These are phyloP conservation scores for Camponotus fellah DNA, from an alignment of 2,888 invertebrate species.

Conservation along the genomic window DNA sequence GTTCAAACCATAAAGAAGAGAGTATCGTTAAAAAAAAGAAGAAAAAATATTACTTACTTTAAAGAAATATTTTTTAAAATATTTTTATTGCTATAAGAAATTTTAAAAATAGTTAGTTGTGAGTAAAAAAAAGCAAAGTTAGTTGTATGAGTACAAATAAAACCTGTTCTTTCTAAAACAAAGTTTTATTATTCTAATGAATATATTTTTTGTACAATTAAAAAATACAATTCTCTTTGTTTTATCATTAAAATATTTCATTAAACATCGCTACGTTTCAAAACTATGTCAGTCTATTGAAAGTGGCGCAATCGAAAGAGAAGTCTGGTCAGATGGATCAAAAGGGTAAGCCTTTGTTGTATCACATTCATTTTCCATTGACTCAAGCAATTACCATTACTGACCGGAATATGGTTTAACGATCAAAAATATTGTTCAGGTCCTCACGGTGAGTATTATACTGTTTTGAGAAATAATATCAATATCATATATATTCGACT, in stretches of 20 bases:
- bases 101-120: too few relatives aligned
- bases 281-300: constrained; percentile 80
- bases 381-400: constrained; percentile 78
- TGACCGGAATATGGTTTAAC: constrained; percentile 80
- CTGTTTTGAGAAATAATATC: background rate
- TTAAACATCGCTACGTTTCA: constrained; percentile 11
- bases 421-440: constrained; percentile 77
- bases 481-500: background rate
- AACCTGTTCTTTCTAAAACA: background rate
- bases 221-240: background rate
- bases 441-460: constrained; percentile 72
- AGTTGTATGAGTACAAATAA: background rate
- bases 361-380: constrained; percentile 81
- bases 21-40: too few relatives aligned
- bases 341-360: constrained; percentile 77
- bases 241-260: constrained; percentile 2
- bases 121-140: too few relatives aligned
- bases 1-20: too few relatives aligned
- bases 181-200: background rate
- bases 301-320: constrained; percentile 77
- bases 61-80: too few relatives aligned
- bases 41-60: too few relatives aligned
- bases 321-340: constrained; percentile 76
- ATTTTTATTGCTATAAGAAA: too few relatives aligned
- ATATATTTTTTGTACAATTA: background rate